A percentile compares a stretch with the other conserved stretches of the same genome.
These are phyloP conservation scores for Porites lutea DNA, from an alignment of 64 coral and sea anemone species.

Conservation along the genomic window DNA sequence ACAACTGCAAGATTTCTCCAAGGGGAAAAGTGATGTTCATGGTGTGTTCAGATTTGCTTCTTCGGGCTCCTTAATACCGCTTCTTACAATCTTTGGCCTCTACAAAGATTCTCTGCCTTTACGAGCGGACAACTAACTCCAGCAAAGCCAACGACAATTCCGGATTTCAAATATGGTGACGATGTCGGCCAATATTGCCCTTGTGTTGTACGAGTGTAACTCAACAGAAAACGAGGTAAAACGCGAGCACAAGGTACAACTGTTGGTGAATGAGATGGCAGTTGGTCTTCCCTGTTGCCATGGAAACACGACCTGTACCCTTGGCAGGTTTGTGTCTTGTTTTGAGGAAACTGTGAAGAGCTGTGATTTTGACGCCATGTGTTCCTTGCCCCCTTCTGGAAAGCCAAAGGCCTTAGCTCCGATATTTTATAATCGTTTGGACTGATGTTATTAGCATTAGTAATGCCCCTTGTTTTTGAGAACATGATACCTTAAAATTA, in stretches of 20 bases:
- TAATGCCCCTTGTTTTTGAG: neutral
- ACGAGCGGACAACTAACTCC: conserved; percentile 47
- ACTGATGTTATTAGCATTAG: neutral
- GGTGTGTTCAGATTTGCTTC: conserved; percentile 79
- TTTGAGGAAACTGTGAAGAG: conserved; percentile 42
- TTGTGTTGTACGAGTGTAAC: conserved; percentile 71
- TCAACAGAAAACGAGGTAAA: neutral
- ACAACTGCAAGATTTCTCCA: conserved; percentile 45
- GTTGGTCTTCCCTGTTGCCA: conserved; percentile 68
- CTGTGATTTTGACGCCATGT: conserved; percentile 70
- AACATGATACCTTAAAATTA: neutral
- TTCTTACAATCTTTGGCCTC: conserved; percentile 61
- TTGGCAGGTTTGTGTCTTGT: conserved; percentile 58
- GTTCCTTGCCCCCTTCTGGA: conserved; percentile 1
- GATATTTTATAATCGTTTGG: neutral
- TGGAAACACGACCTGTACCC: conserved; percentile 29
- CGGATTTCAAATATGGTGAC: conserved; percentile 22
- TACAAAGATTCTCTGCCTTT: conserved; percentile 58
- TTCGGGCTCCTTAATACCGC: conserved; percentile 26
- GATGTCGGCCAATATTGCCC: conserved; percentile 82
- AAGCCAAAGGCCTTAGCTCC: neutral
- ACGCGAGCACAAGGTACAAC: conserved; percentile 54
- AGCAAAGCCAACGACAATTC: conserved; percentile 39
- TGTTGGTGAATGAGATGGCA: conserved; percentile 59
- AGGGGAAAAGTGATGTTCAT: conserved; percentile 26